Evolutionary conservation across 2,113 vertebrate genomes (phyloP).

Genomic region (Malurus melanocephalus): DNA sequence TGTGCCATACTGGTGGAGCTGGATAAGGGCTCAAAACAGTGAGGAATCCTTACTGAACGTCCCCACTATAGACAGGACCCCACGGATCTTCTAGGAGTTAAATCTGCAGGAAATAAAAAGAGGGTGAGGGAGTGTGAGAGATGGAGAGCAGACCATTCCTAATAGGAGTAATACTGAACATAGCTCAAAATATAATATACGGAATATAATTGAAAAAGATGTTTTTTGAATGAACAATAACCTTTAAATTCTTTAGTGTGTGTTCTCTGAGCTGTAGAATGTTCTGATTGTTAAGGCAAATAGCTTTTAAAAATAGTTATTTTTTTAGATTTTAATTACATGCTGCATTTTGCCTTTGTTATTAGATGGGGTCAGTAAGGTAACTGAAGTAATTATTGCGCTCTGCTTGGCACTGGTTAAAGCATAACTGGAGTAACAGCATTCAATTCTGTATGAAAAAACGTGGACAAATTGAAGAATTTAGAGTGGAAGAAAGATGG

Average conservation of each 20-base stretch:
- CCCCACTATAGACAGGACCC: not conserved
- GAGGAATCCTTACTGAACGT: conserved; percentile 31
- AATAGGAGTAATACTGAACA: conserved; percentile 33
- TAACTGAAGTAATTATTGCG: conserved; percentile 70
- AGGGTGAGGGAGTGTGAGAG: not conserved
- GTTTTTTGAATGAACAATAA: conserved; percentile 36
- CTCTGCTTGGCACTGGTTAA: conserved; percentile 66
- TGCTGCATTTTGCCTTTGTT: conserved; percentile 69
- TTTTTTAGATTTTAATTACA: conserved; percentile 66
- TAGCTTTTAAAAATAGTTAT: conserved; percentile 66
- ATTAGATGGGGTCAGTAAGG: conserved; percentile 64
- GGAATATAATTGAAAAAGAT: conserved; percentile 19
- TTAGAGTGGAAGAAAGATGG: conserved; percentile 41
- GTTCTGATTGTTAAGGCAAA: conserved; percentile 57
- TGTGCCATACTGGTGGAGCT: not conserved
- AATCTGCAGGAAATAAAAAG: conserved; percentile 40
- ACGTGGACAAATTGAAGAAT: conserved; percentile 42
- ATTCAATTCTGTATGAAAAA: conserved; percentile 38
- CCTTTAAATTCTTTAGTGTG: conserved; percentile 38
- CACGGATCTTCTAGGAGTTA: not conserved
- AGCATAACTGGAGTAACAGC: conserved; percentile 58
- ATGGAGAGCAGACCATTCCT: conserved; percentile 25
- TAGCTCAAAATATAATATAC: not conserved
- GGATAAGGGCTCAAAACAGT: not conserved
- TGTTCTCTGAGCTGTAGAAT: conserved; percentile 44